Evolutionary conservation across 2,797 vertebrate genomes (phyloP).

Genomic region (Eutrigla gurnardus): DNA sequence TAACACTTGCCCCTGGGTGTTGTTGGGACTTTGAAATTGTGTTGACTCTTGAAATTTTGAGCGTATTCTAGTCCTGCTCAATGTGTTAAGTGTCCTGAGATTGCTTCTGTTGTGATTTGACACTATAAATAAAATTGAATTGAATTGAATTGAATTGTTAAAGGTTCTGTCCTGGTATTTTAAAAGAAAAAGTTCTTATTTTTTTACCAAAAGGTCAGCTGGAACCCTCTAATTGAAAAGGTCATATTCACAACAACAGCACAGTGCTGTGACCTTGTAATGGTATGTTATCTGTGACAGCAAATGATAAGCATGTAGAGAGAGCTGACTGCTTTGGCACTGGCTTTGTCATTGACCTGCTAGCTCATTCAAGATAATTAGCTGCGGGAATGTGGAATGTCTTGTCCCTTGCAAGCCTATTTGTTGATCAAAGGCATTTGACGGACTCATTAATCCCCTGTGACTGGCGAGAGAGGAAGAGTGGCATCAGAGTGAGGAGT

Average conservation of each 20-base stretch:
- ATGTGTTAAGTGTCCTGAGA: too few species aligned
- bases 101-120: too few species aligned
- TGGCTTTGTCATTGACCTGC: constrained; percentile 51
- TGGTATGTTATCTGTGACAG: constrained; percentile 49
- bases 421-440: constrained; percentile 76
- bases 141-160: too few species aligned
- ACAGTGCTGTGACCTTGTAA: constrained; percentile 39
- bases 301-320: constrained; percentile 39
- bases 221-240: constrained; percentile 11
- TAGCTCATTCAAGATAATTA: constrained; percentile 70
- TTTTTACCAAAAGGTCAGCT: constrained; percentile 22
- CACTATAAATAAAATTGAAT: too few species aligned
- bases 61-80: too few species aligned
- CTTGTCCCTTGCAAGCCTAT: constrained; percentile 62
- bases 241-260: constrained; percentile 30
- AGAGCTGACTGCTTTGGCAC: constrained; percentile 46
- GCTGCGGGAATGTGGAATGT: constrained; percentile 56
- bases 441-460: constrained; percentile 59
- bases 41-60: too few species aligned
- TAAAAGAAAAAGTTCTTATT: background rate
- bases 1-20: too few species aligned
- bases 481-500: constrained; percentile 51
- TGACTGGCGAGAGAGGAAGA: constrained; percentile 29
- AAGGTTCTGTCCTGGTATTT: constrained; percentile 1
- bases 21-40: too few species aligned